Base-by-base conservation (phyloP, 2,888 invertebrate genomes). In the Archips xylosteana region DNA sequence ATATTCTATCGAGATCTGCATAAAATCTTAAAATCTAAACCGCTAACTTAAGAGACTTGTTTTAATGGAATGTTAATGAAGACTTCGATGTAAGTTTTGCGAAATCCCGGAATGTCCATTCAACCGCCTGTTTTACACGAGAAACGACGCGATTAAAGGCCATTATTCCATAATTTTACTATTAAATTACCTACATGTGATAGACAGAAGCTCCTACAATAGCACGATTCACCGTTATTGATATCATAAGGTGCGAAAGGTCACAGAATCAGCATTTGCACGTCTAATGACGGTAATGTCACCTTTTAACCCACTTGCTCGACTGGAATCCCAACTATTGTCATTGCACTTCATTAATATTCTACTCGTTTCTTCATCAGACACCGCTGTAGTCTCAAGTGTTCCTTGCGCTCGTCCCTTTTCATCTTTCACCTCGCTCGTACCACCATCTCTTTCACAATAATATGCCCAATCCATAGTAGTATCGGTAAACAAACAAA, bases 271-370 rank as follows among this genome's bases (percentile, higher is more conserved):
- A 90, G 85, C 85, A 84, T 83, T 85, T 85, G 82, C 83, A 84
- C 83, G 86, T 88, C 86, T 91, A 91, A 92, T 92, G 92, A 89
- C 89, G 86, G 88, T 89, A 89, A 91, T 89, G 88, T 77, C 92
- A 93, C 93, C 92, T 92, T 93, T 92, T 92, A 93, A 93, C 93
- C 94, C 85, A 93, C 85, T 92, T 92, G 90, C 82, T 82, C 84
- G 84, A 86, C 84, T 88, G 87, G 89, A 92, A 90, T 89, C 92
- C 92, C 85, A 83, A 79, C 86, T 88, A 92, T 92, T 93, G 92
- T 92, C 86, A 84, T 83, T 79, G 82, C 60, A 68, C 75, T 84
- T 90, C 89, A 91, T 91, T 91, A 84, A 88, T 85, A 85, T 84
- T 83, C 86, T 78, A 80, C 79, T 79, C 85, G 78, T 77, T 82